Conservation (phyloP, 2,797 vertebrate genomes). For the Manis pentadactyla region DNA sequence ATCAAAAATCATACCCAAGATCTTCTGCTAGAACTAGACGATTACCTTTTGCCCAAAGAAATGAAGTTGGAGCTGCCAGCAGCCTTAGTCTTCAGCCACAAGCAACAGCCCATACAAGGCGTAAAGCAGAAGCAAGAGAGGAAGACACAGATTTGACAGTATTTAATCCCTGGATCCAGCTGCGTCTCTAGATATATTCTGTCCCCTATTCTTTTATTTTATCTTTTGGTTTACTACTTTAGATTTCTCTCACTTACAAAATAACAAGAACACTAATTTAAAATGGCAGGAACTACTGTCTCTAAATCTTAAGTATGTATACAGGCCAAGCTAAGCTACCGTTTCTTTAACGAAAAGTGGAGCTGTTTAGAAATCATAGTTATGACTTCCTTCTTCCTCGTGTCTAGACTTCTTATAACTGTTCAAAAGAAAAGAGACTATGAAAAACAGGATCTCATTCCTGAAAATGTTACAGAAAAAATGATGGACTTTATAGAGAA, state of each 20-base stretch:
- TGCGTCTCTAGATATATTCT: not conserved
- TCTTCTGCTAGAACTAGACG: constrained; percentile 7
- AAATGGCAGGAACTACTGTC: not conserved
- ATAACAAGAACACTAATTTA: constrained; percentile 17
- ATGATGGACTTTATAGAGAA: not conserved
- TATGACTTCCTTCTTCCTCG: not conserved
- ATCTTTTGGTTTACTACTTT: constrained; percentile 47
- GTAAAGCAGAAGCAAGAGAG: constrained; percentile 3
- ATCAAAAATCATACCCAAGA: not conserved
- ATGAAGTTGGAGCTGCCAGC: not conserved
- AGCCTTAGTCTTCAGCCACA: not conserved
- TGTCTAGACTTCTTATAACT: not conserved
- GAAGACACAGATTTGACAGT: not conserved
- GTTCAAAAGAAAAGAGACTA: not conserved
- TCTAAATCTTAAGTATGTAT: constrained; percentile 12
- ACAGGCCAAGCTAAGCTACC: not conserved
- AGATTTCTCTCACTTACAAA: constrained; percentile 39
- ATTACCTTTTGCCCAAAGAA: not conserved
- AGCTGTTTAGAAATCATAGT: not conserved
- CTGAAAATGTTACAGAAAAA: constrained; percentile 11
- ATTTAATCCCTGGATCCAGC: not conserved
- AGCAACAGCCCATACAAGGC: not conserved
- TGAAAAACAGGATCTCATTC: not conserved
- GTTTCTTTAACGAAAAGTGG: not conserved
- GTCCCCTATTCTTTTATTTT: not conserved